Percentiles rank a stretch among this genome's conserved stretches.
These are phyloP conservation scores for Sebastes steindachneri DNA, from an alignment of 2,797 vertebrate species.

Conservation along the genomic window DNA sequence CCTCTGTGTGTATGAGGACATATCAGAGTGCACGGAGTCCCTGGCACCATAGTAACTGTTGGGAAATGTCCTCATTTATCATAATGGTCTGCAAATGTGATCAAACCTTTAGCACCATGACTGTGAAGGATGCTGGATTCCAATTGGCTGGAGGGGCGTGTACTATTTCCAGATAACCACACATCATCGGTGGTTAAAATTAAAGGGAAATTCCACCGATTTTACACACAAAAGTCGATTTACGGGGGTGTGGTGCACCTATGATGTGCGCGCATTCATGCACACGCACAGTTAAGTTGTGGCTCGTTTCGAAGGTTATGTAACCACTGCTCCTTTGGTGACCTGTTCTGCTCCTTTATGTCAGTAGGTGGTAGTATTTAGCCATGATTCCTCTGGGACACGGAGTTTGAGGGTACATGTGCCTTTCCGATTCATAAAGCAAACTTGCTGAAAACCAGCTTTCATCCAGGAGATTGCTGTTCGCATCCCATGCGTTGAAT, in stretches of 20 bases:
- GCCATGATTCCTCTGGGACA: not conserved
- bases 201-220: not conserved
- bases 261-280: not conserved
- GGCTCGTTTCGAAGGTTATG: not conserved
- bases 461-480: too few relatives aligned
- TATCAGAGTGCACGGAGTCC: not conserved
- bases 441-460: too few relatives aligned
- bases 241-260: not conserved
- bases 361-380: not conserved
- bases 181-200: not conserved
- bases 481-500: too few relatives aligned
- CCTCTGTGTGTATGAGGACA: not conserved
- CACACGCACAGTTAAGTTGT: not conserved
- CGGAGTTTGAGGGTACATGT: not conserved
- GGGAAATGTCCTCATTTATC: not conserved
- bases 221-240: too few relatives aligned
- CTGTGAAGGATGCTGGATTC: not conserved
- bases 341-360: not conserved
- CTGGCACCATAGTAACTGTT: not conserved
- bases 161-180: not conserved
- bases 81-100: not conserved
- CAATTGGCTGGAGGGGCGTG: not conserved
- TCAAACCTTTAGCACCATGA: not conserved
- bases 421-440: not conserved
- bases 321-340: too few relatives aligned